Base-by-base conservation (phyloP, 2,113 vertebrate genomes). In the Urocynchramus pylzowi region DNA sequence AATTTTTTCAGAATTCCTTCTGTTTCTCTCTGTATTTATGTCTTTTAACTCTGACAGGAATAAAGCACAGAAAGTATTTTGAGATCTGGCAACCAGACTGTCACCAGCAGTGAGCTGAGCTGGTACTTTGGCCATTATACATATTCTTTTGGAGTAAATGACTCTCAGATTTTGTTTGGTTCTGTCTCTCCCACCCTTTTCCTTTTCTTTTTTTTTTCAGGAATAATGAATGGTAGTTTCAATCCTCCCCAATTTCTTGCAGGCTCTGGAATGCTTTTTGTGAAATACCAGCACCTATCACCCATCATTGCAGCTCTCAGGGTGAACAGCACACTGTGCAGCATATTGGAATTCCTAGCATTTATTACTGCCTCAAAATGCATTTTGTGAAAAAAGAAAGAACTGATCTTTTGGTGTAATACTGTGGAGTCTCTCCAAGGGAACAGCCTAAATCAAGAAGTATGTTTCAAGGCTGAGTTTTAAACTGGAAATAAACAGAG, bases 391-490 rank as follows among this genome's bases (percentile, higher is more conserved):
- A 42, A 52, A 82, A 91, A 71, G 16, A 28, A 56, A 74, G 42
- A 95, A 57, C 57, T 80, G 94, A 71, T 97, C 74, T 83, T 75
- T 85, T 28, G 17, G 13, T 74, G 68, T 84, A 90, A 79, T 84
- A 60, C 50, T 56, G 30, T 39, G 69, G 76, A 90, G 26, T 65
- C 27, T 90, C 52, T 96, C 47, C 0, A 10, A 64, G 90, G 89
- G 60, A 89, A 16, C 49, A 75, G 31, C 68, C 37, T 85, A 90
- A 88, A 94, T 95, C 84, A 92, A 94, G 93, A 96, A 67, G 15
- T 84, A 45, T 57, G 45, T 81, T 94, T 67, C 28, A 44, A 75
- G 73, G 70, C 78, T 77, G 92, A 78, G 33, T 20, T 93, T 60
- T 87, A 77, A 95, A 59, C 68, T 65, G 78, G 85, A 96, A 93